Percentiles rank a stretch among this genome's conserved stretches.
Conservation (phyloP, 2,888 invertebrate genomes). For the Rotaria socialis region DNA sequence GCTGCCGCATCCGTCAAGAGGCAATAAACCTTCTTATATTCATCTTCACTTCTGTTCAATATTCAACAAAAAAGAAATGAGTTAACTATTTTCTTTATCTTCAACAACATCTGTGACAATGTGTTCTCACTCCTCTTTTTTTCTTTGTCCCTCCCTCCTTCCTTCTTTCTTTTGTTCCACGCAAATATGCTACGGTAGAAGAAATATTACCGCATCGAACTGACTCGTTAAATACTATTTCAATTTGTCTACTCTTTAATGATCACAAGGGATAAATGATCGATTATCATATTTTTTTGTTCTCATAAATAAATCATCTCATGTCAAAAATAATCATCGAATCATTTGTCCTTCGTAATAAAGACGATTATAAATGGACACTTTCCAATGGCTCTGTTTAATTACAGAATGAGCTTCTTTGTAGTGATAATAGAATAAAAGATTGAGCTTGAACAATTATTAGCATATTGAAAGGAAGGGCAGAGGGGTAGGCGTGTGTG, state of each 20-base stretch:
- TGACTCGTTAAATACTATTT: neutral
- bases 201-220: neutral
- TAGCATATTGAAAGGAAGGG: constrained; percentile 25
- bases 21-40: neutral
- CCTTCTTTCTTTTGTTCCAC: neutral
- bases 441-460: constrained; percentile 28
- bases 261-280: constrained; percentile 26
- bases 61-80: constrained; percentile 9
- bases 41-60: constrained; percentile 1
- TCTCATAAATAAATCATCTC: constrained; percentile 8
- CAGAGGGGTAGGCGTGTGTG: neutral
- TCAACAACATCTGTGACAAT: constrained; percentile 7
- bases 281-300: neutral
- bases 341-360: constrained; percentile 1
- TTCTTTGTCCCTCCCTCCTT: too few relatives aligned
- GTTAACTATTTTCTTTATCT: constrained; percentile 22
- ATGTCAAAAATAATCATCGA: constrained; percentile 12
- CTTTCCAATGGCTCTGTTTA: neutral
- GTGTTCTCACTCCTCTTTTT: neutral
- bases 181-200: neutral
- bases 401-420: constrained; percentile 24
- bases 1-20: neutral
- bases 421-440: constrained; percentile 14
- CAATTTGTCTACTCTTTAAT: neutral
- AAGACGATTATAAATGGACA: neutral